These are phyloP conservation scores for Tyrannus savana DNA, from an alignment of 2,113 vertebrate species.

Conservation along the genomic window DNA sequence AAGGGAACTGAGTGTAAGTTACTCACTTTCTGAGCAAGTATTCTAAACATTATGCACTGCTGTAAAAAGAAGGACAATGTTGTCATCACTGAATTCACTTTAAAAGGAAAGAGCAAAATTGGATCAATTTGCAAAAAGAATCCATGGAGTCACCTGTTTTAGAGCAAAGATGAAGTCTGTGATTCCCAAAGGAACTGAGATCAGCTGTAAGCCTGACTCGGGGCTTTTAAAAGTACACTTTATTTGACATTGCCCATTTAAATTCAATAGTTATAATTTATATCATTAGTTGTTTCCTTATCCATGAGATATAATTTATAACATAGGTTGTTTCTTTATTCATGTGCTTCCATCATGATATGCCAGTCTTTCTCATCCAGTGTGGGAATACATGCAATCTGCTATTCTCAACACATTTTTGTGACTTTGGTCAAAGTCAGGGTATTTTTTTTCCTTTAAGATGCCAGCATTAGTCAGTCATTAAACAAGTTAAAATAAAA, in stretches of 20 bases:
- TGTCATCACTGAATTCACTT: not conserved
- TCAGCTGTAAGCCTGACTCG: fast-evolving
- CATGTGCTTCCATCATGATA: not conserved
- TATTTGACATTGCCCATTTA: not conserved
- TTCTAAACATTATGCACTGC: not conserved
- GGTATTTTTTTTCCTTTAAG: constrained; percentile 15
- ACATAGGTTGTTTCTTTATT: not conserved
- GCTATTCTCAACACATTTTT: constrained; percentile 29
- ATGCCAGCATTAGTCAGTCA: not conserved
- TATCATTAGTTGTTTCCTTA: not conserved
- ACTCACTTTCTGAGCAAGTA: not conserved
- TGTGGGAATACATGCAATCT: constrained; percentile 7
- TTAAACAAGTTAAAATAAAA: constrained; percentile 15
- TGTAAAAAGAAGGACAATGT: not conserved
- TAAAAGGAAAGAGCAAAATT: not conserved
- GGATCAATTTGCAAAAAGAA: not conserved
- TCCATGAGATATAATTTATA: not conserved
- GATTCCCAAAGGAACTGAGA: not conserved
- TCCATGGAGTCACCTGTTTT: not conserved
- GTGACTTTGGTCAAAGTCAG: constrained; percentile 38
- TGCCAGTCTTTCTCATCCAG: not conserved
- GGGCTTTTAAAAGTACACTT: not conserved
- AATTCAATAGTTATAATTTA: not conserved
- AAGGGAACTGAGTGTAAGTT: not conserved
- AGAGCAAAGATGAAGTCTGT: not conserved